Conservation (phyloP, 2,888 invertebrate genomes). For the Andrena trimmerana region DNA sequence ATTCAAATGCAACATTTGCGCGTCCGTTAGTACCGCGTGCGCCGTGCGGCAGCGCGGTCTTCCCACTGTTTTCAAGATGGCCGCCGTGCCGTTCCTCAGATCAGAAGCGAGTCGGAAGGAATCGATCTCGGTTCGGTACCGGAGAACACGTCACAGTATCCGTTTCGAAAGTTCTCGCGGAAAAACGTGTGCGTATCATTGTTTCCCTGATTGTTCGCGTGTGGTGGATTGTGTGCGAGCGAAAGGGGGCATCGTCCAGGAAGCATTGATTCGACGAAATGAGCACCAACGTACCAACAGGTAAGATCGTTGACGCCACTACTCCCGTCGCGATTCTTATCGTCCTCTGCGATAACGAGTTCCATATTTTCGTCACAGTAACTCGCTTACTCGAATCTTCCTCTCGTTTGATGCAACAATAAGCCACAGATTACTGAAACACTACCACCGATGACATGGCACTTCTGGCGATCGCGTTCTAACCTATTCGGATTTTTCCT, state of each 20-base stretch:
- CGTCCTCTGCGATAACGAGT: constrained; percentile 23
- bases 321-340: constrained; percentile 29
- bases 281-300: constrained; percentile 81
- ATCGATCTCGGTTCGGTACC: constrained; percentile 74
- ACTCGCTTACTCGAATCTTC: not conserved
- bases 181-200: constrained; percentile 51
- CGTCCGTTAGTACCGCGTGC: constrained; percentile 6
- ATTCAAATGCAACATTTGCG: constrained; percentile 36
- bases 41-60: not conserved
- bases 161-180: constrained; percentile 54
- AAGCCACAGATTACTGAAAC: not conserved
- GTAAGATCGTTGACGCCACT: constrained; percentile 73
- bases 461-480: constrained; percentile 5
- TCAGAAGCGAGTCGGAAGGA: constrained; percentile 69
- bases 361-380: constrained; percentile 14
- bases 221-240: constrained; percentile 39
- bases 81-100: constrained; percentile 57
- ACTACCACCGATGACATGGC: not conserved
- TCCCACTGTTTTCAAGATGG: constrained; percentile 67
- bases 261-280: constrained; percentile 68
- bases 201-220: constrained; percentile 29
- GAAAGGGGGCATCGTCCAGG: constrained; percentile 12
- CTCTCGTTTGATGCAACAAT: no score
- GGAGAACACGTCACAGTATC: constrained; percentile 68
- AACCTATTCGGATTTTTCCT: constrained; percentile 49